Evolutionary conservation across 37 sponge, comb jelly and placozoan species (phyloP), one percentile per base, ranked within the genome.

Genomic region (Tethya wilhelma): DNA sequence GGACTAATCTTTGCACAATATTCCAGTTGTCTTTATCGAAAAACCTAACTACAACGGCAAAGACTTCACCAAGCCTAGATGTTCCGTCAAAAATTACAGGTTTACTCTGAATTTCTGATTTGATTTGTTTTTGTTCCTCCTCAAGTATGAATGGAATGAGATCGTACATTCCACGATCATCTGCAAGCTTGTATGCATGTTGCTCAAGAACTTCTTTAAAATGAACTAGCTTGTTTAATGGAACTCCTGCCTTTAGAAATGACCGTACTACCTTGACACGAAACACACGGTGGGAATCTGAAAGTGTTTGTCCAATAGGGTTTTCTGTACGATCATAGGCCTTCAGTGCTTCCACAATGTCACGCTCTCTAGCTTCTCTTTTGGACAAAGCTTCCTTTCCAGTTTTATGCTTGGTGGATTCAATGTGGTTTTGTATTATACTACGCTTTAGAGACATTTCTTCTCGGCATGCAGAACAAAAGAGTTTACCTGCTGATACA

Each of bases 211-310:
- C 37, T 1, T 75, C 69, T 38, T 71, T n/a, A 12, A 83, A 62
- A 36, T 40, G 3, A 8, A 9, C 56, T 19, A 73, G 56, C 41
- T 83, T 76, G 17, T 9, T 49, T 26, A 84, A 40, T 26, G 85
- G 85, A 34, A 76, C 69, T 69, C 85, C 85, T 41, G 85, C 77
- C 34, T 20, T 25, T 19, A 84, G 37, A 34, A 84, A 84, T 6
- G 77, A 17, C 36, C 1, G 43, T 19, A 66, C 56, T 7, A 84
- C 75, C 25, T 85, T 85, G 14, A 85, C 65, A 22, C 73, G 71
- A 32, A 45, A 78, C 17, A 85, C 36, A 12, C 73, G 72, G 7
- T 68, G 78, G 1, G 58, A 39, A 29, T 68, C 63, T 20, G 79
- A 57, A 19, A 86, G 56, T 36, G 87, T 86, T 53, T 86, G 79